Conservation (phyloP, 2,113 vertebrate genomes). For the Halcyon senegalensis region DNA sequence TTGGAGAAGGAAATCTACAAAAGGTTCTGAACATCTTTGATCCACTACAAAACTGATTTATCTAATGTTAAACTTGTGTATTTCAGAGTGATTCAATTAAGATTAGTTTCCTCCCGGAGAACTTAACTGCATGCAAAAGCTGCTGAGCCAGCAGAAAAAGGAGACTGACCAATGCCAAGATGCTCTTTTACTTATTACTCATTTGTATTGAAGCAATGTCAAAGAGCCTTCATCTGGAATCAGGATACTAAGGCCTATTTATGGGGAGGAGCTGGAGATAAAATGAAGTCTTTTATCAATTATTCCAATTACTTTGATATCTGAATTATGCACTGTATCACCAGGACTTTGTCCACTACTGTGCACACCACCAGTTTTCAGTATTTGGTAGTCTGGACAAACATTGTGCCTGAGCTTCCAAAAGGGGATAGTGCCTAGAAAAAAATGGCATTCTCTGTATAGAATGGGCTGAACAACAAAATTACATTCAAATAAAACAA, state of each 20-base stretch:
- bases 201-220: background rate
- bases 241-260: background rate
- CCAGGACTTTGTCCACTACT: background rate
- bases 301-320: background rate
- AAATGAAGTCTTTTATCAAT: background rate
- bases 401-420: background rate
- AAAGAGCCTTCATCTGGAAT: background rate
- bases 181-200: background rate
- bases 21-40: background rate
- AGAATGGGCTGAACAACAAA: background rate
- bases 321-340: background rate
- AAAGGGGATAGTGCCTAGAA: background rate
- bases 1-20: background rate
- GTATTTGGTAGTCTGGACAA: background rate
- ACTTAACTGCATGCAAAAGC: background rate
- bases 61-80: background rate
- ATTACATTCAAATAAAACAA: background rate
- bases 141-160: background rate
- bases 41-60: background rate
- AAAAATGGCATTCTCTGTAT: background rate
- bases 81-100: background rate
- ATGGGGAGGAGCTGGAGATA: background rate
- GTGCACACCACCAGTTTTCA: background rate
- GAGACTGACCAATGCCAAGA: background rate
- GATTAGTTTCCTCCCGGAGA: background rate